Conservation (phyloP, 2,113 vertebrate species). For the Limnothrissa miodon region DNA sequence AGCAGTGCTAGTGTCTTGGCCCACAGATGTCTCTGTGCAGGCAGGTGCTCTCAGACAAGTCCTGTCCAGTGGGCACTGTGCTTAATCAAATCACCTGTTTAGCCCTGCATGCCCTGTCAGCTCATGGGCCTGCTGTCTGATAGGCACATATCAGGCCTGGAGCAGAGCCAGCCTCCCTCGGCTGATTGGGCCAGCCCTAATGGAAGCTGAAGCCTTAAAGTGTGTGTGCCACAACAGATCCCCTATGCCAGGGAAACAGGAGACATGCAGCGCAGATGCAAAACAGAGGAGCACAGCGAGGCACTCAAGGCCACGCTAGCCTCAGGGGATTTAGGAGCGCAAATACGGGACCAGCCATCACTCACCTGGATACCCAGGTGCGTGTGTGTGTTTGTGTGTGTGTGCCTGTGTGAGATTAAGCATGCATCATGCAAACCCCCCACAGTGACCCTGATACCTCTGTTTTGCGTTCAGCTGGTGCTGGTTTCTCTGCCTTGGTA, state of each 20-base stretch:
- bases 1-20: neutral
- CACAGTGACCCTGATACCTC: neutral
- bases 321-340: neutral
- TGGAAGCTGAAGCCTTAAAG: conserved; percentile 40
- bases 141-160: conserved; percentile 41
- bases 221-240: conserved; percentile 42
- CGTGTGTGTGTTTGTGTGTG: conserved; percentile 1
- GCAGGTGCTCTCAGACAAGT: neutral
- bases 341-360: conserved; percentile 26
- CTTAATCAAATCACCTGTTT: conserved; percentile 4
- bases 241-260: conserved; percentile 17
- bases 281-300: conserved; percentile 11
- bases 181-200: conserved; percentile 30
- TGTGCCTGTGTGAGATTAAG: neutral
- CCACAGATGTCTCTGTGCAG: neutral
- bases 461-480: neutral
- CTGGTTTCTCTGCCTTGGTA: neutral
- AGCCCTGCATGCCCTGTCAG: conserved; percentile 3
- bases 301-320: conserved; percentile 9
- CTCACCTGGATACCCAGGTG: conserved; percentile 25
- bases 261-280: conserved; percentile 15
- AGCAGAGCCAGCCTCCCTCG: conserved; percentile 23
- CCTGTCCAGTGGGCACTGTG: neutral
- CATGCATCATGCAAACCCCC: neutral
- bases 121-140: conserved; percentile 30